These are phyloP conservation scores for Lycorma delicatula DNA, from an alignment of 1,140 invertebrate genomes.

Conservation along the genomic window DNA sequence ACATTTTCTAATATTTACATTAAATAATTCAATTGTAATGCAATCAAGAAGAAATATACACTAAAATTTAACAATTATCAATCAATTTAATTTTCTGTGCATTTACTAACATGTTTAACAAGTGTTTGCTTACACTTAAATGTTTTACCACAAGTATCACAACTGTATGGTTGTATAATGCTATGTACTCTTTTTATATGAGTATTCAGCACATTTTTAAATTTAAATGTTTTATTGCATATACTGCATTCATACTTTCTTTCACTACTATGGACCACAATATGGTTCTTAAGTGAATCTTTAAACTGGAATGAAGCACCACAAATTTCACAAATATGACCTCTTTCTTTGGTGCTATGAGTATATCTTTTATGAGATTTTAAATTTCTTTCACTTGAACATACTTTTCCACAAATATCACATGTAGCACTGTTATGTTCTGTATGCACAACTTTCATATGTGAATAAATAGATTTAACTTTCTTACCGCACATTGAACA, in stretches of 20 bases:
- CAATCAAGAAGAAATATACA: no score
- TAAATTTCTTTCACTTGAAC: background rate
- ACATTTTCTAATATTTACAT: no score
- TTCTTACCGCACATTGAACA: no score
- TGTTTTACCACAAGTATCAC: constrained; percentile 36
- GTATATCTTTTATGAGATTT: constrained; percentile 5
- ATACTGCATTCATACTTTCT: constrained; percentile 37
- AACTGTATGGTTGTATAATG: constrained; percentile 37
- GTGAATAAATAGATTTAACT: no score
- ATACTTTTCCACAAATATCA: constrained; percentile 21
- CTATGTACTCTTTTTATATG: constrained; percentile 38
- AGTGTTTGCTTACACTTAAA: constrained; percentile 40
- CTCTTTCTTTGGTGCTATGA: background rate
- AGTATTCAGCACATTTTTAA: constrained; percentile 39
- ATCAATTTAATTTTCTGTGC: no score
- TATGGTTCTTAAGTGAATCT: constrained; percentile 28
- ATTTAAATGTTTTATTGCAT: constrained; percentile 38
- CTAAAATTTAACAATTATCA: no score
- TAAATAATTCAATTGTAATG: no score
- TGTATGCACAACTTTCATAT: no score
- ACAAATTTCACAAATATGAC: constrained; percentile 16
- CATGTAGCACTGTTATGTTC: constrained; percentile 15
- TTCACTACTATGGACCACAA: constrained; percentile 34
- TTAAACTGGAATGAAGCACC: constrained; percentile 14
- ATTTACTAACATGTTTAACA: no score